These are phyloP conservation scores for Numida meleagris DNA, from an alignment of 2,113 vertebrate species.

Conservation along the genomic window DNA sequence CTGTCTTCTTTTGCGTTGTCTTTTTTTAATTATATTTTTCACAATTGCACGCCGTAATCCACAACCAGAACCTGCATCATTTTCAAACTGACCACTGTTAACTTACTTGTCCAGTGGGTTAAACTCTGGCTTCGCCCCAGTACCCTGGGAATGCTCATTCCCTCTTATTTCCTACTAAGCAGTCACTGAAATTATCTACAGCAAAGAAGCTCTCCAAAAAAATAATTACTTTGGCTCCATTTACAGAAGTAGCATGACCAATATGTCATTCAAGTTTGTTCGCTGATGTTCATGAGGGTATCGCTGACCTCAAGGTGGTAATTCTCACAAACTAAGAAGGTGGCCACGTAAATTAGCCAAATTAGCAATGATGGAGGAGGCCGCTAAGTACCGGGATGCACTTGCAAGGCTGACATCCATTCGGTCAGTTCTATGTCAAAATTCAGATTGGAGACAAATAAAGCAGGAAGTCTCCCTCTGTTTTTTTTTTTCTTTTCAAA, in stretches of 20 bases:
- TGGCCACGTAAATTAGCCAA: neutral
- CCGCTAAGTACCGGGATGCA: neutral
- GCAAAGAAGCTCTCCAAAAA: neutral
- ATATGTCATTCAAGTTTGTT: fast-evolving
- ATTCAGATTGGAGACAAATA: neutral
- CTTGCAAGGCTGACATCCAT: neutral
- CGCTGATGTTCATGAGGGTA: fast-evolving
- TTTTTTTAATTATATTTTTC: neutral
- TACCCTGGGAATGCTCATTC: neutral
- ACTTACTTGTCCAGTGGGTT: neutral
- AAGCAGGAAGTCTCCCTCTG: neutral
- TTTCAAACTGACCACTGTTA: neutral
- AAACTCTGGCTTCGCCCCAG: neutral
- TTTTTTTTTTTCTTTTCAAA: neutral
- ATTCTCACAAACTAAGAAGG: neutral
- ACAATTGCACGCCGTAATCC: neutral
- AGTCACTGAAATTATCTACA: neutral
- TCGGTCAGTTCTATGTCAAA: neutral
- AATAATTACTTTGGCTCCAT: fast-evolving
- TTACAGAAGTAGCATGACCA: neutral
- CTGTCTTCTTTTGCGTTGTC: neutral
- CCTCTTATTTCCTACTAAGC: neutral
- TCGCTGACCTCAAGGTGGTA: fast-evolving
- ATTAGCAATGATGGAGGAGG: neutral
- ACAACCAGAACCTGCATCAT: neutral